Percentiles rank a stretch among this genome's conserved stretches.
Evolutionary conservation across 2,888 invertebrate genomes (phyloP).

Genomic region (Panopea generosa): DNA sequence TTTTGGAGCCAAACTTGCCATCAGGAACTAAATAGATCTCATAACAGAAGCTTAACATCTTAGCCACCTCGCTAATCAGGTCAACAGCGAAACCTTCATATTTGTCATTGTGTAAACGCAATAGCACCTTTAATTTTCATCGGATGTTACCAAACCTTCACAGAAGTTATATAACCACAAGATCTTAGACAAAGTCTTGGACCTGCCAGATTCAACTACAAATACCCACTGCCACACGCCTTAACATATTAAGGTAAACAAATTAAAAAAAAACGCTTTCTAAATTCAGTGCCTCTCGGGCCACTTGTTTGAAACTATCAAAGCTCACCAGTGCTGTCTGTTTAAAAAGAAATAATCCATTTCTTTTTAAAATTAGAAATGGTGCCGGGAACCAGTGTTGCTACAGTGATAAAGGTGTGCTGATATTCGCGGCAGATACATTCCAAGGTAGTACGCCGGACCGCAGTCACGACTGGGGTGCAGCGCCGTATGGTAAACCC

Average conservation of each 20-base stretch:
- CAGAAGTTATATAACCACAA: too few species aligned
- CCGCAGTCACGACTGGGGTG: constrained; percentile 80
- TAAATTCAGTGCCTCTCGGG: too few species aligned
- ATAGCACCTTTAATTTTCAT: too few species aligned
- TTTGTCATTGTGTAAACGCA: constrained; percentile 76
- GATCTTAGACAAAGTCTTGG: too few species aligned
- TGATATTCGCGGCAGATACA: constrained; percentile 98
- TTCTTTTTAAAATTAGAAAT: constrained; percentile 28
- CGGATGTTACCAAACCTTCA: too few species aligned
- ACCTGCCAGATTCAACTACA: too few species aligned
- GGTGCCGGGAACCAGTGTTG: constrained; percentile 96
- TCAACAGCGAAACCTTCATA: constrained; percentile 83
- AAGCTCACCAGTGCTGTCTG: too few species aligned
- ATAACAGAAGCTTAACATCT: constrained; percentile 78
- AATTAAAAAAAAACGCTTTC: too few species aligned
- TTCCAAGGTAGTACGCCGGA: constrained; percentile 93
- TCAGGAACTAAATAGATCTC: constrained; percentile 82
- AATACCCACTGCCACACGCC: too few species aligned
- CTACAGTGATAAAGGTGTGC: constrained; percentile 95
- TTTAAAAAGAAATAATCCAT: too few species aligned
- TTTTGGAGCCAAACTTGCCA: constrained; percentile 80
- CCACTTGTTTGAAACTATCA: too few species aligned
- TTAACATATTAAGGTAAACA: too few species aligned
- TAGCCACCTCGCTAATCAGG: constrained; percentile 78
- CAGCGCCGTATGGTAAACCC: constrained; percentile 90